A percentile compares a stretch with the other conserved stretches of the same genome.
These are phyloP conservation scores for Drosophila greeni DNA, from an alignment of 2,888 invertebrate genomes.

Conservation along the genomic window DNA sequence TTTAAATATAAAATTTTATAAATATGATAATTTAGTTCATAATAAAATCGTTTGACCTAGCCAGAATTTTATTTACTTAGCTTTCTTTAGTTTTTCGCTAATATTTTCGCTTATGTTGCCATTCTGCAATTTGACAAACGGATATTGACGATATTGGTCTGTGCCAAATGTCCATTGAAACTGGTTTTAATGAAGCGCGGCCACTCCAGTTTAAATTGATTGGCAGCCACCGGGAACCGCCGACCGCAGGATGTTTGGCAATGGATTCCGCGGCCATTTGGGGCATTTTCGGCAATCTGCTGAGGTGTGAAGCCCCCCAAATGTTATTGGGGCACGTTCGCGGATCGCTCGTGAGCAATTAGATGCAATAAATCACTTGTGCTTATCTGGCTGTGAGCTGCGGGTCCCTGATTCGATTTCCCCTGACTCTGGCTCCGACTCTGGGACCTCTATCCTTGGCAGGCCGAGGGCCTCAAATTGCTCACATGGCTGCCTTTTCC, in stretches of 20 bases:
- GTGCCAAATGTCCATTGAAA: constrained; percentile 49
- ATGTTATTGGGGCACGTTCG: constrained; percentile 72
- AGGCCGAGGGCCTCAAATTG: constrained; percentile 42
- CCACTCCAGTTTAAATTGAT: constrained; percentile 43
- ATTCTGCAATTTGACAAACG: constrained; percentile 2
- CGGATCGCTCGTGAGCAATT: constrained; percentile 60
- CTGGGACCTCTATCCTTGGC: constrained; percentile 29
- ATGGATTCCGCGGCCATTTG: constrained; percentile 21
- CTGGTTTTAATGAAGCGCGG: constrained; percentile 66
- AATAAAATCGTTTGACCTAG: too few species aligned
- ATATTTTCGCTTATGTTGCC: not conserved
- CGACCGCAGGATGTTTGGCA: constrained; percentile 16
- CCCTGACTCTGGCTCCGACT: constrained; percentile 16
- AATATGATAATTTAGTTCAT: not conserved
- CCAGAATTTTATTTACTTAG: not conserved
- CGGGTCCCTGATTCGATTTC: constrained; percentile 42
- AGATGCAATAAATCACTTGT: constrained; percentile 66
- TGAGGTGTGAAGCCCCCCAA: constrained; percentile 46
- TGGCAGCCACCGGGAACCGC: constrained; percentile 29
- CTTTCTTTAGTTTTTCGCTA: not conserved
- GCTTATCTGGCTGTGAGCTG: constrained; percentile 51
- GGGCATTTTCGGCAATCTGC: constrained; percentile 17
- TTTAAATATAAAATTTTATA: not conserved
- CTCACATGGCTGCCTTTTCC: constrained; percentile 53
- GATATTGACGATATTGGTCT: constrained; percentile 1